These are phyloP conservation scores for Sterna hirundo DNA, from an alignment of 2,113 vertebrate genomes.

Conservation along the genomic window DNA sequence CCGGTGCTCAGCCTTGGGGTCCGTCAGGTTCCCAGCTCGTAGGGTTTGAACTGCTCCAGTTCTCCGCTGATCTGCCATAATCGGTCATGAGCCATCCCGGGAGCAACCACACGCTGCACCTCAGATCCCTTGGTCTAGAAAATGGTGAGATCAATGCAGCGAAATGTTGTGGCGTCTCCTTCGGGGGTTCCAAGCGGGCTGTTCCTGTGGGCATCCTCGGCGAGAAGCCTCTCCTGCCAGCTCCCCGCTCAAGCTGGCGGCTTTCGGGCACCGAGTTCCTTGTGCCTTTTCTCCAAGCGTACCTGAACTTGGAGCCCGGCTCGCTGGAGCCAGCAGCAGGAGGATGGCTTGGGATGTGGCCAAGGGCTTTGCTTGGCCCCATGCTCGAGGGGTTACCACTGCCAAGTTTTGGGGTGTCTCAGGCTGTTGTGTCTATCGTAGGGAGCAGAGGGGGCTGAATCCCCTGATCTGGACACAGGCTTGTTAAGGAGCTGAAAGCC, in stretches of 20 bases:
- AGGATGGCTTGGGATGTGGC: not conserved
- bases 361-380: not conserved
- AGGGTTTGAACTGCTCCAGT: not conserved
- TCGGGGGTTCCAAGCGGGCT: not conserved
- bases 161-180: not conserved
- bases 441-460: not conserved
- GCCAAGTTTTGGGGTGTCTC: not conserved
- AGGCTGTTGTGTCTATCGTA: not conserved
- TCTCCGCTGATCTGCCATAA: not conserved
- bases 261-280: not conserved
- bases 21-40: not conserved
- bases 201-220: not conserved
- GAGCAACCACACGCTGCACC: not conserved
- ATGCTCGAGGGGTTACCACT: not conserved
- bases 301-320: not conserved
- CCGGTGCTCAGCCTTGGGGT: not conserved
- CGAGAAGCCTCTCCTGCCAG: not conserved
- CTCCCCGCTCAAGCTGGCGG: rapidly evolving
- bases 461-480: rapidly evolving
- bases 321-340: not conserved
- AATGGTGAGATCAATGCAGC: not conserved
- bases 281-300: not conserved
- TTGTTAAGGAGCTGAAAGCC: not conserved
- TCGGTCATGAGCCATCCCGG: not conserved
- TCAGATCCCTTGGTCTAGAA: not conserved